phyloP scores from a whole-genome alignment of 2,113 vertebrate species.

The Coregonus clupeaformis region DNA sequence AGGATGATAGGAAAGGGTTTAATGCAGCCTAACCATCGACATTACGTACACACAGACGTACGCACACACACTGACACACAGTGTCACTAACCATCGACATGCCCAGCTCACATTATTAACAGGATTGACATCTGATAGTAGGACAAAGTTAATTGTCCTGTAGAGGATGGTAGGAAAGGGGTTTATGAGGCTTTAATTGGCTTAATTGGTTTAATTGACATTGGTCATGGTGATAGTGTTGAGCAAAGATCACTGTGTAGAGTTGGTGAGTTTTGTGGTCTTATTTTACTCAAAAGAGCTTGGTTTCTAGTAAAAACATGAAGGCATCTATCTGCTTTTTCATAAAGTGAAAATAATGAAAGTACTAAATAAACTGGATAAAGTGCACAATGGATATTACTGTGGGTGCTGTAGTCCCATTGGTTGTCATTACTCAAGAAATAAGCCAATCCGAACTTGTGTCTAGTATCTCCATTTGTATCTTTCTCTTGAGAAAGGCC shows the following conservation, averaged over 20 bases:
- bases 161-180: slow-evolving; percentile 60
- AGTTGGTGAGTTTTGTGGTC: background rate
- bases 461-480: no score
- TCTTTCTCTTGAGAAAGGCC: no score
- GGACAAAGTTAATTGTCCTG: slow-evolving; percentile 53
- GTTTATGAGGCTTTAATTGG: slow-evolving; percentile 48
- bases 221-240: no score
- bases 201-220: slow-evolving; percentile 13
- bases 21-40: no score
- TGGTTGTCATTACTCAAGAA: background rate
- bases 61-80: background rate
- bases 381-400: no score
- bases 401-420: background rate
- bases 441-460: no score
- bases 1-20: slow-evolving; percentile 60
- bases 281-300: background rate
- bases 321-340: no score
- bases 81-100: background rate
- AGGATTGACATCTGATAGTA: slow-evolving; percentile 53
- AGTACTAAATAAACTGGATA: no score
- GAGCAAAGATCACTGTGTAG: background rate
- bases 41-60: background rate
- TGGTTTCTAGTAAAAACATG: no score
- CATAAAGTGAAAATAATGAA: no score
- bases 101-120: slow-evolving; percentile 52